Evolutionary conservation across 2,888 invertebrate genomes (phyloP), one percentile per base, ranked within the genome.

Genomic region (Brachynemurus nebulosus): DNA sequence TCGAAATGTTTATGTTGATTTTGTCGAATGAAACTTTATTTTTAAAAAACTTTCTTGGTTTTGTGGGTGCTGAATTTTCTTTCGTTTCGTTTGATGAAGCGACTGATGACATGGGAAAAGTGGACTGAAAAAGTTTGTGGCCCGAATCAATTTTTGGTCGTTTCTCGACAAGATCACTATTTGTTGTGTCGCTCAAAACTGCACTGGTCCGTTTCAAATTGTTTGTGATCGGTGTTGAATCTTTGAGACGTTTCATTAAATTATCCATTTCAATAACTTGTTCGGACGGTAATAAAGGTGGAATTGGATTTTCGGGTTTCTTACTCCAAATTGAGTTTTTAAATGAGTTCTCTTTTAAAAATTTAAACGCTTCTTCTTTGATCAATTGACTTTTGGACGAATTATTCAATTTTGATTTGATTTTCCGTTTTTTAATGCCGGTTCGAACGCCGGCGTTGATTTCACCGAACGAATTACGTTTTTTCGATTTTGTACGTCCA

Each of bases 381-480:
- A 40, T 27, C 9, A 11, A 7, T 7, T 36, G 36, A n/a, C 6
- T 36, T 36, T 36, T 17, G 7, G 18, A 18, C 12, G 20, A 11
- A 16, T 23, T n/a, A 11, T 12, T 47, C 8, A 51, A 36, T 46
- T 57, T 57, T 9, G 44, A 40, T 42, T 67, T 66, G 1, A 64
- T 57, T 59, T 73, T 80, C 1, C 77, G 78, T 56, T 72, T 77
- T 39, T 68, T 67, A 42, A 80, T 76, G 47, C 68, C 73, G 54
- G 80, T 80, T 45, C 66, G 61, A 0, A 80, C 80, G 1, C 80
- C 80, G 47, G 69, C 64, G 55, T 80, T 80, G n/a, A 80, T 78
- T 56, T 73, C 71, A 0, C 77, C 77, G 8, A 67, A 53, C 44
- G 47, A 68, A 40, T 61, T 63, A 19, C 66, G 58, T 17, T 55